These are phyloP conservation scores for Tapirus indicus DNA, from an alignment of 2,797 vertebrate species.

Conservation along the genomic window DNA sequence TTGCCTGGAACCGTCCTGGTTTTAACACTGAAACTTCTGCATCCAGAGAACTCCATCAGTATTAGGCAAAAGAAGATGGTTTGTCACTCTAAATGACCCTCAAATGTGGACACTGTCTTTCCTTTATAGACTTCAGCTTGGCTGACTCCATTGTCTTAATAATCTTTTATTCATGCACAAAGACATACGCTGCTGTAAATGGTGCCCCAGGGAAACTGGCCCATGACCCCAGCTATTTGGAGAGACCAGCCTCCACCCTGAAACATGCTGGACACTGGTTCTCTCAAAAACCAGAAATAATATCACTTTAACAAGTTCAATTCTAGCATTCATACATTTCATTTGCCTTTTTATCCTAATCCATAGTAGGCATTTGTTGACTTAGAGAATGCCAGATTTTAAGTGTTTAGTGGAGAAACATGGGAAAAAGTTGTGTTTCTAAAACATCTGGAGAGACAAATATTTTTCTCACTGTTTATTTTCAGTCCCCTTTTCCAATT, in stretches of 20 bases:
- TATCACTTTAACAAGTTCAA: neutral
- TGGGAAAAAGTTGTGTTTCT: conserved; percentile 53
- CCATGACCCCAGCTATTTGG: neutral
- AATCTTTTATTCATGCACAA: neutral
- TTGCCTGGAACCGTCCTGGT: neutral
- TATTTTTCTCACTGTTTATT: conserved; percentile 68
- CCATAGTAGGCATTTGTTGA: conserved; percentile 47
- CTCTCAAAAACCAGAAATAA: neutral
- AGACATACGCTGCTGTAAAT: neutral
- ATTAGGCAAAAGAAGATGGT: neutral
- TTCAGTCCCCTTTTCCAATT: conserved; percentile 65
- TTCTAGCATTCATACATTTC: neutral
- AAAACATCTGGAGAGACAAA: conserved; percentile 73
- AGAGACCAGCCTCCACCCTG: neutral
- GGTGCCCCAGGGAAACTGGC: neutral
- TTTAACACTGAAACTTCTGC: neutral
- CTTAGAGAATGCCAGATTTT: conserved; percentile 50
- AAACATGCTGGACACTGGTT: neutral
- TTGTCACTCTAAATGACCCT: neutral
- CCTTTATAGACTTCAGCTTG: neutral
- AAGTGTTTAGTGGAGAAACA: conserved; percentile 49
- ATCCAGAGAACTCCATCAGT: neutral
- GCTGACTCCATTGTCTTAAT: neutral
- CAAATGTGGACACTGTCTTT: neutral
- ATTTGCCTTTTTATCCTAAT: neutral